phyloP scores from a whole-genome alignment of 2,113 vertebrate species.

The Paradisaea rubra region DNA sequence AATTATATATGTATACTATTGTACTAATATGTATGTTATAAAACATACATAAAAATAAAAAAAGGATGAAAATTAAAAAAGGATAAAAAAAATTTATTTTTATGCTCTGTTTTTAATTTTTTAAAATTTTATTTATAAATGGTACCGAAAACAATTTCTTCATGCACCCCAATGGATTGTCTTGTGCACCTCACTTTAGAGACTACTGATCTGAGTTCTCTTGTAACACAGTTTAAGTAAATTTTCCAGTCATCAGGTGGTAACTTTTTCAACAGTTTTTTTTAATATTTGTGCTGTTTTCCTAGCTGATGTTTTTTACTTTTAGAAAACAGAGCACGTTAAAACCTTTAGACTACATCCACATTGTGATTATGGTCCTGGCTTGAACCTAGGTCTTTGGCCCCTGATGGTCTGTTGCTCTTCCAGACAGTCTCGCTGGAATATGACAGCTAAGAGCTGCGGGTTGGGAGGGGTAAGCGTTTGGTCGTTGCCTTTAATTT shows the following conservation, averaged over 20 bases:
- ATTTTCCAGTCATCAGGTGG: background rate
- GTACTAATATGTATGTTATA: background rate
- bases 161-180: background rate
- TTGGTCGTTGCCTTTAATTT: background rate
- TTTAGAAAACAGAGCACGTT: background rate
- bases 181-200: background rate
- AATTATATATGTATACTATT: background rate
- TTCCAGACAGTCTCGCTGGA: background rate
- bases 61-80: background rate
- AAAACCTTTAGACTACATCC: background rate
- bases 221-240: background rate
- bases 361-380: background rate
- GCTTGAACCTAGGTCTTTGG: background rate
- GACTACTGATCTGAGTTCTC: background rate
- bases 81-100: background rate
- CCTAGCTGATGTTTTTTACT: background rate
- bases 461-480: background rate
- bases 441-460: background rate
- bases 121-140: background rate
- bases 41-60: background rate
- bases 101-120: background rate
- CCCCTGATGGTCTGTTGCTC: background rate
- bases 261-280: background rate
- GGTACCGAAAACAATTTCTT: background rate
- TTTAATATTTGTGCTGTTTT: background rate